These are phyloP conservation scores for Xenopus borealis DNA, from an alignment of 2,113 vertebrate species.

Conservation along the genomic window DNA sequence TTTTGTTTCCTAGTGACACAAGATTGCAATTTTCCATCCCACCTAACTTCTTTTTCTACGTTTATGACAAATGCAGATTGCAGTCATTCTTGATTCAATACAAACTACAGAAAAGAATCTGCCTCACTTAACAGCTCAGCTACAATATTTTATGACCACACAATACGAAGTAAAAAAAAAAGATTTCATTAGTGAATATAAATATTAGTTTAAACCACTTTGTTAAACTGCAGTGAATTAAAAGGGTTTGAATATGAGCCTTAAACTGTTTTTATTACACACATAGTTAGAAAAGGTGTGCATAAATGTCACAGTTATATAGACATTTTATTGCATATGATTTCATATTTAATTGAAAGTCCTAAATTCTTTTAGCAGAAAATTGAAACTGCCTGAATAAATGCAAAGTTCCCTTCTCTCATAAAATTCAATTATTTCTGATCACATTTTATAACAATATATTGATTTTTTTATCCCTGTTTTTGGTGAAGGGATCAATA, in stretches of 20 bases:
- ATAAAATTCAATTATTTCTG: conserved; percentile 27
- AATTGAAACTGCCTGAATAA: not conserved
- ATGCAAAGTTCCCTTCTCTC: conserved; percentile 2
- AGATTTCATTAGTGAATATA: no score
- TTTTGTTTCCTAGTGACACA: no score
- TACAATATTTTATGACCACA: no score
- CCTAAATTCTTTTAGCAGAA: conserved; percentile 11
- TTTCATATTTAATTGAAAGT: conserved; percentile 18
- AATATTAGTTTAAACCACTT: no score
- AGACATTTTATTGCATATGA: conserved; percentile 17
- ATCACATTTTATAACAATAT: conserved; percentile 19
- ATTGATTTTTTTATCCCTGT: conserved; percentile 19
- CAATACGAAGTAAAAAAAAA: no score
- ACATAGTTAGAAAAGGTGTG: not conserved
- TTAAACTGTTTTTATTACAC: conserved; percentile 9
- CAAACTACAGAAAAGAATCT: no score
- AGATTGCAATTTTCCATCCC: no score
- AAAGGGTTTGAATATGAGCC: not conserved
- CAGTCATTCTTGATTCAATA: no score
- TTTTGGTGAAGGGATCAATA: conserved; percentile 16
- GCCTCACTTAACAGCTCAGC: no score
- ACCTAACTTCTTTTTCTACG: no score
- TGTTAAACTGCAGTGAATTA: not conserved
- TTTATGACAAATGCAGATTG: no score
- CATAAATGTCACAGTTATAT: conserved; percentile 4